Evolutionary conservation across 2,888 invertebrate genomes (phyloP).

Genomic region (Galerucella pusilla): DNA sequence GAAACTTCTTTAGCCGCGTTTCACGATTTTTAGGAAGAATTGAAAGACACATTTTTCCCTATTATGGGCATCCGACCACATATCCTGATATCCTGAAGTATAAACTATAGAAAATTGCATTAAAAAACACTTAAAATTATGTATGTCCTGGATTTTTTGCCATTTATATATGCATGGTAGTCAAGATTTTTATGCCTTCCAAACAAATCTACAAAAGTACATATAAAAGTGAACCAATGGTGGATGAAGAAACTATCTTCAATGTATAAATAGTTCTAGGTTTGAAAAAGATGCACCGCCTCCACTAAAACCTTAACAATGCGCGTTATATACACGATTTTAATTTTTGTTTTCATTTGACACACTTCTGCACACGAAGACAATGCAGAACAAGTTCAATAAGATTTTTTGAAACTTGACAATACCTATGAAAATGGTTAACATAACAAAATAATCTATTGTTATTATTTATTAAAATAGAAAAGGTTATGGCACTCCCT

Average conservation of each 20-base stretch:
- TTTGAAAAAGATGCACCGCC: not conserved
- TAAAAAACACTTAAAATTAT: too few relatives aligned
- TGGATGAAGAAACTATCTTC: not conserved
- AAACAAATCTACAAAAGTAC: too few relatives aligned
- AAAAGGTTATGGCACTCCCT: not conserved
- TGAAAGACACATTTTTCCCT: too few relatives aligned
- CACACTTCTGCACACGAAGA: slow-evolving; percentile 12
- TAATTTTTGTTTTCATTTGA: slow-evolving; percentile 5
- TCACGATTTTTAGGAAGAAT: too few relatives aligned
- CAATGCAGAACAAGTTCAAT: slow-evolving; percentile 10
- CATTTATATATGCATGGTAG: too few relatives aligned
- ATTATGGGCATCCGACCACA: too few relatives aligned
- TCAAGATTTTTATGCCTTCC: too few relatives aligned
- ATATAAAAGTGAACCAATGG: not conserved
- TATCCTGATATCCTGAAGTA: too few relatives aligned
- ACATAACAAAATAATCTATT: not conserved
- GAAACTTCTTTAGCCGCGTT: too few relatives aligned
- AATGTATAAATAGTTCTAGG: not conserved
- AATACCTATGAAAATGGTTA: slow-evolving; percentile 1
- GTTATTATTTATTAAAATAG: not conserved
- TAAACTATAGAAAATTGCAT: too few relatives aligned
- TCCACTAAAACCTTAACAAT: not conserved
- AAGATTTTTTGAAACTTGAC: slow-evolving; percentile 13
- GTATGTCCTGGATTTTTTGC: too few relatives aligned
- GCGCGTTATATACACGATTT: not conserved